Evolutionary conservation across 2,888 invertebrate species (phyloP), one percentile per base, ranked within the genome.

Genomic region (Teleogryllus oceanicus): DNA sequence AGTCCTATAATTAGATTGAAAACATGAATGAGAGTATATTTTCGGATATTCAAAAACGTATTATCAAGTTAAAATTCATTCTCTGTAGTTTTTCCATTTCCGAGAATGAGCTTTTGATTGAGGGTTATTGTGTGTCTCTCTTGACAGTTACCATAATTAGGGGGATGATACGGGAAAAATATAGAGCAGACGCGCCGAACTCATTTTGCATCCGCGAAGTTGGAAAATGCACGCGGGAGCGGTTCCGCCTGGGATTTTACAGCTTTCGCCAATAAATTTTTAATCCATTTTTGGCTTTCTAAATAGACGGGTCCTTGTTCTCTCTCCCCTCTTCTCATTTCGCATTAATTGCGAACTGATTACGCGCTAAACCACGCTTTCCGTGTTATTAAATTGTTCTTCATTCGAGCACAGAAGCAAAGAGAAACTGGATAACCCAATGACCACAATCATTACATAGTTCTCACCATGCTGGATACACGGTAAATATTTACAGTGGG

Each of bases 301-400:
- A n/a, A 18, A 62, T 13, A 18, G 8, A 8, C 62, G 62, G 1
- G 62, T 62, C 16, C 62, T 10, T 13, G 62, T 4, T 3, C n/a
- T n/a, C 62, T 62, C 16, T 8, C 62, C 62, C 5, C n/a, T 62
- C 62, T 62, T 13, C n/a, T n/a, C 62, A 62, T n/a, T 62, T 62
- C 62, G 62, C 16, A n/a, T 62, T 62, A 62, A 62, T 62, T 62
- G 62, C n/a, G 62, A 62, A 62, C n/a, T 62, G 62, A 62, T 62
- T 62, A 62, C 62, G 62, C n/a, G n/a, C 62, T 18, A 62, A 18
- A 18, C 16, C 16, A 11, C 16, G 62, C 62, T 62, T 62, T 62
- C 62, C 12, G n/a, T 13, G 13, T 62, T 62, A 62, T 62, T 62
- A 13, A 62, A 62, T 62, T 62, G 62, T 13, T 62, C 8, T n/a